These are phyloP conservation scores for Elephas maximus DNA, from an alignment of 2,113 vertebrate species.

Conservation along the genomic window DNA sequence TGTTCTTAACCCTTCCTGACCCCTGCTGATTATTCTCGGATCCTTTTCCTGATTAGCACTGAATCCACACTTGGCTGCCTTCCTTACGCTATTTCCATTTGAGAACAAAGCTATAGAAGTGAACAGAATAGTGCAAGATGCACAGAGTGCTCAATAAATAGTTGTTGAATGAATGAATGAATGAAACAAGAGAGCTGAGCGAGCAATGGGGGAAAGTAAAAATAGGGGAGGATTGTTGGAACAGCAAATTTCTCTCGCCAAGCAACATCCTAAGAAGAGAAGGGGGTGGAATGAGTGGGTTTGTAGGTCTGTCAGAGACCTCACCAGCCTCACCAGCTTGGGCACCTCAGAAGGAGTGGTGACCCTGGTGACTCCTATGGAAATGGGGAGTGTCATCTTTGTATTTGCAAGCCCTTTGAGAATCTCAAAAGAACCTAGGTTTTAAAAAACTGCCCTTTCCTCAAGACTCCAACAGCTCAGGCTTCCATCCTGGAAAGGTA, in stretches of 20 bases:
- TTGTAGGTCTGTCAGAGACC: background rate
- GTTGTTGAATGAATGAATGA: slow-evolving; percentile 15
- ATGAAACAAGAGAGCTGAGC: background rate
- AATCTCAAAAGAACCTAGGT: background rate
- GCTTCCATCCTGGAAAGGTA: background rate
- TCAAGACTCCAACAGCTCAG: slow-evolving; percentile 20
- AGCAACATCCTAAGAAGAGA: background rate
- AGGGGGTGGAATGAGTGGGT: background rate
- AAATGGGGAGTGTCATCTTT: slow-evolving; percentile 1
- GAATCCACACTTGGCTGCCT: background rate
- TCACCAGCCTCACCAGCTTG: background rate
- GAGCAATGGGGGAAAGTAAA: background rate
- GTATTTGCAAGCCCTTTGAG: slow-evolving; percentile 36
- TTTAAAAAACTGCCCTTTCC: background rate
- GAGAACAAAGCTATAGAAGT: background rate
- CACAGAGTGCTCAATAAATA: background rate
- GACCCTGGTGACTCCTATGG: background rate
- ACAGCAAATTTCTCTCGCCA: background rate
- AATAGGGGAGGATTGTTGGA: background rate
- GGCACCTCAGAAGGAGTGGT: background rate
- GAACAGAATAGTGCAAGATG: background rate
- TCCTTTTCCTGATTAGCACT: background rate
- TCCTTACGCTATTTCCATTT: background rate
- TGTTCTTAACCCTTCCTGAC: background rate
- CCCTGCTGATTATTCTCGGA: slow-evolving; percentile 19